These are phyloP conservation scores for Plectrocnemia conspersa DNA, from an alignment of 1,140 invertebrate species.

Conservation along the genomic window DNA sequence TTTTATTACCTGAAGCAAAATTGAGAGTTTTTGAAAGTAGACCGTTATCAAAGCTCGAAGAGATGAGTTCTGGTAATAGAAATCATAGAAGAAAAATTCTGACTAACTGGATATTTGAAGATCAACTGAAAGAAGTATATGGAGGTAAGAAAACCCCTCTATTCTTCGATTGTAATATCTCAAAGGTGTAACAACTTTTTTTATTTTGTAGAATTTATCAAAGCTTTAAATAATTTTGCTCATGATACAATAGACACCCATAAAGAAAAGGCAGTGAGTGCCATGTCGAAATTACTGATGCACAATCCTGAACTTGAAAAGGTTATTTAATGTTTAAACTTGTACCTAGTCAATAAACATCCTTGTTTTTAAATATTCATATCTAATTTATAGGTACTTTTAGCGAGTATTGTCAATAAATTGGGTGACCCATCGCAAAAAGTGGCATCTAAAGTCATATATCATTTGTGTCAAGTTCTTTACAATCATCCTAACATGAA, in stretches of 20 bases:
- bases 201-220: conserved; percentile 41
- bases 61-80: conserved; percentile 50
- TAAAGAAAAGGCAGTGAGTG: conserved; percentile 74
- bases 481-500: conserved; percentile 91
- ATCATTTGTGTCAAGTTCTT: conserved; percentile 81
- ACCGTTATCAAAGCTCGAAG: conserved; percentile 51
- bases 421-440: conserved; percentile 87
- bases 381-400: conserved; percentile 59
- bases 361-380: conserved; percentile 32
- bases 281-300: conserved; percentile 74
- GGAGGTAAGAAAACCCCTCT: too few species aligned
- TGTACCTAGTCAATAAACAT: neutral
- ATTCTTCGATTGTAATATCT: neutral
- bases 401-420: conserved; percentile 87
- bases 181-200: neutral
- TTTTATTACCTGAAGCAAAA: conserved; percentile 69
- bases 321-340: conserved; percentile 42
- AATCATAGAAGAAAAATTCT: conserved; percentile 54
- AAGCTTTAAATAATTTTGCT: conserved; percentile 46
- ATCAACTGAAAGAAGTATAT: conserved; percentile 75
- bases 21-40: conserved; percentile 70
- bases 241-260: conserved; percentile 61
- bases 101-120: conserved; percentile 74
- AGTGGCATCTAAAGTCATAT: conserved; percentile 81
- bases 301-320: conserved; percentile 86